Evolutionary conservation across 2,888 invertebrate species (phyloP), one percentile per base, ranked within the genome.

Genomic region (Cancer borealis): DNA sequence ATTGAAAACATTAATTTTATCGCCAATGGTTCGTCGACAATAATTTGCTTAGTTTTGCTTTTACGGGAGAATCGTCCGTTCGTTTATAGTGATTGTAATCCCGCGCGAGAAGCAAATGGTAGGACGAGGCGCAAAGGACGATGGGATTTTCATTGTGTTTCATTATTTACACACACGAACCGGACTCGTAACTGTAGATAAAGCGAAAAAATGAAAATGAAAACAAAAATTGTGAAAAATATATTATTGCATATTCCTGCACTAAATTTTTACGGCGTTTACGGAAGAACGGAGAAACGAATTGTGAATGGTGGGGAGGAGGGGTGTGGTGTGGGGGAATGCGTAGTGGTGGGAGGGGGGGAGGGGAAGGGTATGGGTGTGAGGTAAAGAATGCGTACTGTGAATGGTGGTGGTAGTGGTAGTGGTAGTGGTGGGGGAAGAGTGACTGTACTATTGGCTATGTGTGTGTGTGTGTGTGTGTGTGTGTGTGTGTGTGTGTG

Each of bases 41-140:
- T 79, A 79, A 79, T 79, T 79, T 79, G 79, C 79, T 79, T 79
- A 79, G 79, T 79, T 79, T 79, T 79, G 79, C 79, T 79, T 79
- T 79, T 30, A 26, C 30, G 26, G 8, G 79, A 39, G 39, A 39
- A 39, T 39, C 39, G 39, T 39, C 2, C 39, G 21, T 30, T 79
- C 26, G 30, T 79, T 30, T 26, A 79, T 79, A 30, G 79, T 79
- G 79, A 79, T 79, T 79, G 79, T 79, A 39, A 39, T 39, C 39
- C 79, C 30, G 79, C 26, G 79, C 6, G 79, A 66, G 66, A 66
- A 21, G 21, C 14, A 66, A 39, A 39, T 39, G 39, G 39, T 39
- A 39, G 60, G 3, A 17, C 14, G 60, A 66, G 60, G 21, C 17
- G 60, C 3, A 66, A 66, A 4, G 21, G 60, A 66, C 21, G 60